Evolutionary conservation across 1,140 invertebrate genomes (phyloP), one percentile per base, ranked within the genome.

Genomic region (Diorhabda carinulata): DNA sequence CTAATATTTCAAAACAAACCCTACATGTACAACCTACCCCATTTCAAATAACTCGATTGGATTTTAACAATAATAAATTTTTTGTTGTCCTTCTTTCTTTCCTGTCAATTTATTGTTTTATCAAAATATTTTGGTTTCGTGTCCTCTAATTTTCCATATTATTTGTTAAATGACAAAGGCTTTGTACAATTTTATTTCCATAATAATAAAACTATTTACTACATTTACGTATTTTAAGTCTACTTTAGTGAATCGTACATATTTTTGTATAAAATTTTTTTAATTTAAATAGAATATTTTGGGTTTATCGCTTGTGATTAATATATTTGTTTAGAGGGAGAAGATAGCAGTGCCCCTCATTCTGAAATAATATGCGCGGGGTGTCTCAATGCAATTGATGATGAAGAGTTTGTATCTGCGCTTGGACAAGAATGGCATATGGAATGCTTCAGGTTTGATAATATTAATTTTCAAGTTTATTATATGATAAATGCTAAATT

Each of bases 401-500:
- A 91, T 71, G 90, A 91, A 73, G 90, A 92, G 78, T 91, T 88
- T 81, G 86, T 93, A 70, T 89, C 90, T 71, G 92, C 92, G 10
- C 83, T 95, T 64, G 88, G 86, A 65, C 91, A 93, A 78, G 91
- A 93, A 79, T 95, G 92, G 92, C 93, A 95, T 77, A 87, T 89
- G 78, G 93, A 94, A 78, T 95, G 93, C 78, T 95, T 95, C 80
- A 86, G 92, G 91, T 91, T 52, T 52, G 47, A 52, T 25, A 52
- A 2, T n/a, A 3, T 52, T 52, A 52, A 25, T 25, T 25, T 52
- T 52, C 3, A 8, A 3, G 4, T 52, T 52, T 4, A 8, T 52
- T 52, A 52, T n/a, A 52, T 52, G 6, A 8, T n/a, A 52, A 40
- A 56, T 45, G 44, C 40, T 61, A 25, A 9, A 25, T 25, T 25